Base-by-base conservation (phyloP, 2,797 vertebrate genomes). In the Acrossocheilus wenchowensis region DNA sequence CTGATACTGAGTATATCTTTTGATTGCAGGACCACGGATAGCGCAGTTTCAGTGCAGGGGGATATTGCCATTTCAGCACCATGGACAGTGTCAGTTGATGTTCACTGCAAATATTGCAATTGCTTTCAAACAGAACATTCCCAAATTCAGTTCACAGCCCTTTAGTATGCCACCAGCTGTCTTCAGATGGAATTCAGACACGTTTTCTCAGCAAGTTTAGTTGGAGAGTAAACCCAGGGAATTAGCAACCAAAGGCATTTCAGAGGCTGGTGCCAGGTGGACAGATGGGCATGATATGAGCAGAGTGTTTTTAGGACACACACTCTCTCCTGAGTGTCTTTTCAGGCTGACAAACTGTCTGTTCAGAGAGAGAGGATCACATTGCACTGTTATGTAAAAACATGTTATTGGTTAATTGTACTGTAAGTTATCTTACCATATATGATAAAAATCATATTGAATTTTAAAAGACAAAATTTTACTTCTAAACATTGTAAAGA, bases 181-280 rank as follows among this genome's bases (percentile, higher is more conserved):
- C 78, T 66, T 81, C 69, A 66, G 54, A 81, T 64, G 52, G 88
- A 90, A 91, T 92, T 91, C 93, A 91, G 90, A 57, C 91, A 72
- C 90, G 81, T 88, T 73, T 89, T 79, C 81, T 62, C 86, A 85
- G 93, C 91, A 86, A 91, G 91, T 81, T 81, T 81, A 86, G 78
- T 57, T 60, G 91, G 87, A 87, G 83, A 85, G 89, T 90, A 91
- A 91, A 91, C 92, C 81, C 57, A 64, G 45, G 83, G 88, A 82
- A 81, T 79, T 79, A 81, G 82, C 80, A 78, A 85, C 93, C 92
- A 94, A 94, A 93, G 88, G 90, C 88, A 64, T 71, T 90, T 94
- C 90, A 91, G 91, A 93, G 89, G 89, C 90, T 62, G 21, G 88
- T 90, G 93, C 94, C 93, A 94, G 92, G 89, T 83, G 80, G 92